Evolutionary conservation across 2,888 invertebrate genomes (phyloP).

Genomic region (Calameuta filiformis): DNA sequence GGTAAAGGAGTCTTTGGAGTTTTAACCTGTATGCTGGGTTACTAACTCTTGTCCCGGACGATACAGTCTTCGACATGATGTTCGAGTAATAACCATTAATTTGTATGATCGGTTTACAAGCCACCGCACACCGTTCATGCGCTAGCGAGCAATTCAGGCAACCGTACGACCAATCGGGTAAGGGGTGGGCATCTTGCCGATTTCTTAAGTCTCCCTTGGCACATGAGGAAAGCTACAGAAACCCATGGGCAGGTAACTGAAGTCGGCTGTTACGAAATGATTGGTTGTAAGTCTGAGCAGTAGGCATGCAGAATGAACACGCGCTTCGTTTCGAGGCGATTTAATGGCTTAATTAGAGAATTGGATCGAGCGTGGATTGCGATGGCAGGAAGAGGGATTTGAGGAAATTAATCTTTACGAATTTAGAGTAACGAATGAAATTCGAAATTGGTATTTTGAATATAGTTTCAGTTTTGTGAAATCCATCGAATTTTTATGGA

Average conservation of each 20-base stretch:
- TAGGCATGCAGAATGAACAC: background rate
- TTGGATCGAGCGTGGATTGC: background rate
- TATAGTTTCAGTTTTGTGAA: background rate
- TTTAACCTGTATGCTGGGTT: background rate
- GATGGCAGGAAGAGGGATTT: background rate
- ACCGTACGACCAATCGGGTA: background rate
- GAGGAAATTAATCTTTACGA: background rate
- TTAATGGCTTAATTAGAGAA: background rate
- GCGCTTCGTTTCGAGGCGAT: background rate
- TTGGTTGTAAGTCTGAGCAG: background rate
- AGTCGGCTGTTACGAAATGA: background rate
- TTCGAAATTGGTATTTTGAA: background rate
- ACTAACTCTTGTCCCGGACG: background rate
- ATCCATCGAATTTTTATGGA: background rate
- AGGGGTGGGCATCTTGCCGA: background rate
- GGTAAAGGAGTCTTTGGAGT: background rate
- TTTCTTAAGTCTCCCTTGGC: background rate
- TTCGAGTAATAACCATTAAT: slow-evolving; percentile 36
- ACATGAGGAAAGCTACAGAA: background rate
- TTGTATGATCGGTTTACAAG: slow-evolving; percentile 34
- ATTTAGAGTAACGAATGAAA: background rate
- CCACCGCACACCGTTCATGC: slow-evolving; percentile 13
- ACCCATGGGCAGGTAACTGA: background rate
- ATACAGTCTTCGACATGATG: slow-evolving; percentile 23
- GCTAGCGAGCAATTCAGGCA: slow-evolving; percentile 7